These are phyloP conservation scores for Aphidius gifuensis DNA, from an alignment of 1,140 invertebrate species.

Conservation along the genomic window DNA sequence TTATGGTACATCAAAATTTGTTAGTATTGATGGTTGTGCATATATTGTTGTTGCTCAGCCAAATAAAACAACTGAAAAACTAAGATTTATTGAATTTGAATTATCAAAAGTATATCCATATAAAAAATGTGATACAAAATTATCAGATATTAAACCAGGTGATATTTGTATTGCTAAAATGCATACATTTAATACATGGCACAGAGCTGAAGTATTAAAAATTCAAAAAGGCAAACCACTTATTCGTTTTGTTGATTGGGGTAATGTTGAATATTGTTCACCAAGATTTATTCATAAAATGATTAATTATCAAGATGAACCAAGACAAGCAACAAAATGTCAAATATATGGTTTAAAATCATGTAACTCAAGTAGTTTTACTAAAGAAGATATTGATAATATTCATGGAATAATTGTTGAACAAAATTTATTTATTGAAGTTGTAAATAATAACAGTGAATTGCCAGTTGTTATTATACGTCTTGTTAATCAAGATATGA, in stretches of 20 bases:
- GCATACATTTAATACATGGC: slow-evolving; percentile 23
- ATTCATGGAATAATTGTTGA: slow-evolving; percentile 43
- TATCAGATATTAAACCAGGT: background rate
- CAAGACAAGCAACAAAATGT: slow-evolving; percentile 52
- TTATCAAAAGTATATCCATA: too few species aligned
- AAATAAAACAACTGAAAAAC: too few species aligned
- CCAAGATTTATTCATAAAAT: slow-evolving; percentile 56
- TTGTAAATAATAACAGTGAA: too few species aligned
- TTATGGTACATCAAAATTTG: too few species aligned
- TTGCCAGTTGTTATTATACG: too few species aligned
- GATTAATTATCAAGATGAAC: slow-evolving; percentile 59
- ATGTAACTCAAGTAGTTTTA: slow-evolving; percentile 3
- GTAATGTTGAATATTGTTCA: slow-evolving; percentile 51
- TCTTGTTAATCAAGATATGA: too few species aligned
- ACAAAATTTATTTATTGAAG: slow-evolving; percentile 12
- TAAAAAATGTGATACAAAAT: too few species aligned
- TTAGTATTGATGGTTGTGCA: too few species aligned
- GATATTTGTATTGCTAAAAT: slow-evolving; percentile 14
- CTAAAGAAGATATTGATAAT: slow-evolving; percentile 36
- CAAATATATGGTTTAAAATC: slow-evolving; percentile 43
- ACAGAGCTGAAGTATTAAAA: background rate
- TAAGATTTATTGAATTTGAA: too few species aligned
- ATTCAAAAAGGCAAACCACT: background rate
- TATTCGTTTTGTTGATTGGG: slow-evolving; percentile 57
- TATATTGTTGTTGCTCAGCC: too few species aligned